phyloP scores from a whole-genome alignment of 2,888 invertebrate species.

The Lissocephala sabroskyi region DNA sequence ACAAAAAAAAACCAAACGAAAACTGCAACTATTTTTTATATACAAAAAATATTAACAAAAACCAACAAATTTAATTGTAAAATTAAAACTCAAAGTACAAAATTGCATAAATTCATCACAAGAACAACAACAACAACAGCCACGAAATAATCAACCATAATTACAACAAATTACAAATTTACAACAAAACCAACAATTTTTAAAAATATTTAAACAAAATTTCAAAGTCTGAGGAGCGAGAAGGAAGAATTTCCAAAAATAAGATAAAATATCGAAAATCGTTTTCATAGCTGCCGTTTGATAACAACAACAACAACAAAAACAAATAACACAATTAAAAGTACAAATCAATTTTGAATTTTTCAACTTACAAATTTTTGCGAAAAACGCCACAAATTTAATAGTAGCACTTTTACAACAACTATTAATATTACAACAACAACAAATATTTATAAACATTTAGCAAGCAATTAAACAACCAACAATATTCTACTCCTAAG shows the following conservation, averaged over 20 bases:
- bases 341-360: slow-evolving; percentile 41
- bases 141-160: slow-evolving; percentile 14
- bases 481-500: slow-evolving; percentile 25
- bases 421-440: slow-evolving; percentile 23
- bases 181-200: slow-evolving; percentile 36
- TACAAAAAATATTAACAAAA: slow-evolving; percentile 34
- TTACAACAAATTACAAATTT: slow-evolving; percentile 61
- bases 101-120: slow-evolving; percentile 39
- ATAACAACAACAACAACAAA: slow-evolving; percentile 33
- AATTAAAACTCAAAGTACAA: slow-evolving; percentile 56
- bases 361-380: slow-evolving; percentile 44
- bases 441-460: slow-evolving; percentile 17
- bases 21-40: slow-evolving; percentile 57
- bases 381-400: slow-evolving; percentile 27
- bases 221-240: slow-evolving; percentile 35
- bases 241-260: slow-evolving; percentile 16
- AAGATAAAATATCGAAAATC: slow-evolving; percentile 26
- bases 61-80: slow-evolving; percentile 34
- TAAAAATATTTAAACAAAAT: slow-evolving; percentile 20
- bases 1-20: slow-evolving; percentile 18
- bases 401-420: slow-evolving; percentile 51
- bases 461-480: slow-evolving; percentile 12
- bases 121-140: slow-evolving; percentile 23
- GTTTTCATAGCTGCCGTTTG: slow-evolving; percentile 46
- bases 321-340: slow-evolving; percentile 44